A percentile compares a stretch with the other conserved stretches of the same genome.
These are phyloP conservation scores for Palaemon carinicauda DNA, from an alignment of 1,140 invertebrate species.

Conservation along the genomic window DNA sequence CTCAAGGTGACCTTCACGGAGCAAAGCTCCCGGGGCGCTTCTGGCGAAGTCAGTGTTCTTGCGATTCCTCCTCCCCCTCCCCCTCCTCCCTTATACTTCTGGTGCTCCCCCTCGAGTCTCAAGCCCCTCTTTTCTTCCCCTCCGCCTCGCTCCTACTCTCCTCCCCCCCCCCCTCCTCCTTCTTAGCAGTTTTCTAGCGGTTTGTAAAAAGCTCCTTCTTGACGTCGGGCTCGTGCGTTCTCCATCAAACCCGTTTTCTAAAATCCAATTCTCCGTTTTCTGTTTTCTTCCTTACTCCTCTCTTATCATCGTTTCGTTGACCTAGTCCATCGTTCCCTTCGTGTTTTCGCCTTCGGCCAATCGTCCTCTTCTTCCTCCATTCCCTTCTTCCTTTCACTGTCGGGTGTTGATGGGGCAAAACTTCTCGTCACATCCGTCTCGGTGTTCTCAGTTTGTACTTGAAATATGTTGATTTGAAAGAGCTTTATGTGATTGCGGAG, in stretches of 20 bases:
- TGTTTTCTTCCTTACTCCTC: background rate
- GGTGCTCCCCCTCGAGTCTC: too few species aligned
- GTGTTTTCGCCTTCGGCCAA: too few species aligned
- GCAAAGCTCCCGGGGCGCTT: constrained; percentile 4
- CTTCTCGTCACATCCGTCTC: too few species aligned
- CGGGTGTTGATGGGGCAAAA: too few species aligned
- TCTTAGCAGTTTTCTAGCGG: background rate
- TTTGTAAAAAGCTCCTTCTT: too few species aligned
- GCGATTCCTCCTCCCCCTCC: constrained; percentile 5
- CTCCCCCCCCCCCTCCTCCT: background rate
- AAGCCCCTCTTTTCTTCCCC: background rate
- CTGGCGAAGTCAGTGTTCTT: constrained; percentile 52
- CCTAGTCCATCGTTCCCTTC: background rate
- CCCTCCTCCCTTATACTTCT: too few species aligned
- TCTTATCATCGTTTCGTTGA: background rate
- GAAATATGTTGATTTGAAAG: too few species aligned
- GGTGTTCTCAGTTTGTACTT: too few species aligned
- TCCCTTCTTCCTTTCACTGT: background rate
- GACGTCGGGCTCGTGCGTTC: too few species aligned
- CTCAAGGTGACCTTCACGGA: constrained; percentile 46
- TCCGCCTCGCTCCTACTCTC: background rate
- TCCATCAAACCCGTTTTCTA: too few species aligned
- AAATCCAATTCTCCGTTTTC: background rate
- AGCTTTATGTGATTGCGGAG: too few species aligned
- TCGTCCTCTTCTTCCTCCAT: background rate